Evolutionary conservation across 2,888 invertebrate species (phyloP), one percentile per base, ranked within the genome.

Genomic region (Formica aserva): DNA sequence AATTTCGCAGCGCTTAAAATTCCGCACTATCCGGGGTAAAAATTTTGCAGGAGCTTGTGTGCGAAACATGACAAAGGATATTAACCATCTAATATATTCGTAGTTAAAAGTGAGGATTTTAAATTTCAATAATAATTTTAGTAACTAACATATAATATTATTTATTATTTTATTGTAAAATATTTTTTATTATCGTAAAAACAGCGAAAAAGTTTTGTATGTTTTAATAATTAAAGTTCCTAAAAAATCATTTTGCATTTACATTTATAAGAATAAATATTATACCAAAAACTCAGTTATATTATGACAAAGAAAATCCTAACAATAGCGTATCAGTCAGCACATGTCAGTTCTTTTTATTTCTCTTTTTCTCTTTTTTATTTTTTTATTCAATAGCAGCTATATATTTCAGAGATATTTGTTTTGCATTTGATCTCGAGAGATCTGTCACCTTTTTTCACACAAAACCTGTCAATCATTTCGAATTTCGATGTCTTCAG

Each of bases 391-490:
- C 32, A 74, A 18, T n/a, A 52, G 8, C 48, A 52, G n/a, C n/a
- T 52, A 52, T 52, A 52, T 52, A 52, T n/a, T 52, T 52, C n/a
- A 52, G 45, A 4, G 48, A n/a, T 52, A 52, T 52, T 52, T 52
- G 18, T 52, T 52, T 52, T 52, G 48, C 48, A n/a, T n/a, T 18
- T 52, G 48, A 52, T 52, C 48, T 52, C 48, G n/a, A 52, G n/a
- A 52, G 48, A 52, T n/a, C n/a, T n/a, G 1, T 94, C 95, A 55
- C 94, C 94, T 85, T 93, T 93, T 60, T 89, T 92, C 67, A 90
- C 26, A 41, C 82, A 86, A 45, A 91, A 87, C 66, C 85, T 92
- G 75, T 92, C 89, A 57, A 94, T 82, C 26, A 92, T 72, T 9
- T 93, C 92, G 32, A 87, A 88, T 26, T 86, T 91, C n/a, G 93